These are phyloP conservation scores for Metacarcinus magister DNA, from an alignment of 2,888 invertebrate species.

Conservation along the genomic window DNA sequence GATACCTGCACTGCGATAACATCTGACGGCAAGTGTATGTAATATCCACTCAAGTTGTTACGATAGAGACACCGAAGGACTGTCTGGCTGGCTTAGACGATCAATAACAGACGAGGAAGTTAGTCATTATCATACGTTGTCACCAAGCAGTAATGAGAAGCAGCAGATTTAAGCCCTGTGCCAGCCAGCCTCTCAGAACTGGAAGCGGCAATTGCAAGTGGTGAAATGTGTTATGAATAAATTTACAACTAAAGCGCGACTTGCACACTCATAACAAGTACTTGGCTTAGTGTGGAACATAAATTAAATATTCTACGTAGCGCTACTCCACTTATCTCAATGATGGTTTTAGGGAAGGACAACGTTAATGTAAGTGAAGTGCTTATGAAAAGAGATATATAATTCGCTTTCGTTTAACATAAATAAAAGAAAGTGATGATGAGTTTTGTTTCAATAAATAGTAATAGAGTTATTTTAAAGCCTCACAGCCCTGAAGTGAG, in stretches of 20 bases:
- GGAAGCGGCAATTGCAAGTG: background rate
- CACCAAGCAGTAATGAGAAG: background rate
- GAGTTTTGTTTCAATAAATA: background rate
- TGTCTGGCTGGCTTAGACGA: background rate
- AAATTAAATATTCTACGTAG: slow-evolving; percentile 9
- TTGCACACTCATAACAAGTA: background rate
- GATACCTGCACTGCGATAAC: slow-evolving; percentile 8
- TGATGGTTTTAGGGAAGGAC: background rate
- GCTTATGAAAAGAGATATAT: background rate
- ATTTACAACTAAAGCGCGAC: background rate
- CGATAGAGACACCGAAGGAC: too few species aligned
- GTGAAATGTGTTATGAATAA: background rate
- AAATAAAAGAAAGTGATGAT: background rate
- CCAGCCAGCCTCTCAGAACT: background rate
- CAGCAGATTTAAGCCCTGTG: background rate
- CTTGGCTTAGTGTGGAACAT: background rate
- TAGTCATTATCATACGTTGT: background rate
- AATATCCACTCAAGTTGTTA: too few species aligned
- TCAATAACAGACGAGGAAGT: background rate
- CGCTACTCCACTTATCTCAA: background rate
- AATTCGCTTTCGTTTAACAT: background rate
- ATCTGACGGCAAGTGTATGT: background rate
- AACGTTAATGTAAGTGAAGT: background rate
- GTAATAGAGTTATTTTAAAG: background rate
- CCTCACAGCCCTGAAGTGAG: too few species aligned